These are phyloP conservation scores for Bradysia coprophila DNA, from an alignment of 1,140 invertebrate genomes.

Conservation along the genomic window DNA sequence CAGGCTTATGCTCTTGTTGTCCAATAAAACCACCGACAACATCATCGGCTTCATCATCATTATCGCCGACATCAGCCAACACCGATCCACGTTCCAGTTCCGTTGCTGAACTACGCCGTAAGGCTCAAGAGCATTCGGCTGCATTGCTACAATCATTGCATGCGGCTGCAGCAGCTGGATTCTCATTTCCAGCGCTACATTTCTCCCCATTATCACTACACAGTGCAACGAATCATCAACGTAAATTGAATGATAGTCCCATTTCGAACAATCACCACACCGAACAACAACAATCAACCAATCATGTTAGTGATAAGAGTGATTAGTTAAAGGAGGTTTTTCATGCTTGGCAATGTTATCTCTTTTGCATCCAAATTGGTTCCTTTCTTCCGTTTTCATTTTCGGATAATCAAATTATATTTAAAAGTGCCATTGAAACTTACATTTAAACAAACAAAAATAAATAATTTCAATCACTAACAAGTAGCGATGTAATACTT, in stretches of 20 bases:
- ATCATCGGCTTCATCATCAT: constrained; percentile 14
- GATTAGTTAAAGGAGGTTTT: not conserved
- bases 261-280: constrained; percentile 5
- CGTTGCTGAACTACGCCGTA: constrained; percentile 68
- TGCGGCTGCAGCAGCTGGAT: constrained; percentile 28
- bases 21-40: constrained; percentile 38
- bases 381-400: too few relatives aligned
- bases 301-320: not conserved
- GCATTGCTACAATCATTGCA: constrained; percentile 57
- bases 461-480: too few relatives aligned
- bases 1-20: constrained; percentile 58
- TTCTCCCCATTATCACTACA: constrained; percentile 28
- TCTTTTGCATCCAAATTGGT: not conserved
- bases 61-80: constrained; percentile 19
- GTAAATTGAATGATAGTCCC: not conserved
- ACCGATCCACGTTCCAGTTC: constrained; percentile 51
- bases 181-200: constrained; percentile 26
- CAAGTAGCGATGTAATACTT: too few relatives aligned
- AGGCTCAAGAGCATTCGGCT: constrained; percentile 80
- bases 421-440: too few relatives aligned
- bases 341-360: not conserved
- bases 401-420: too few relatives aligned
- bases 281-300: not conserved
- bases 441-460: too few relatives aligned
- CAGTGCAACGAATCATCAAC: constrained; percentile 11